Evolutionary conservation across 2,888 invertebrate species (phyloP), one percentile per base, ranked within the genome.

Genomic region (Drosophila formosana): DNA sequence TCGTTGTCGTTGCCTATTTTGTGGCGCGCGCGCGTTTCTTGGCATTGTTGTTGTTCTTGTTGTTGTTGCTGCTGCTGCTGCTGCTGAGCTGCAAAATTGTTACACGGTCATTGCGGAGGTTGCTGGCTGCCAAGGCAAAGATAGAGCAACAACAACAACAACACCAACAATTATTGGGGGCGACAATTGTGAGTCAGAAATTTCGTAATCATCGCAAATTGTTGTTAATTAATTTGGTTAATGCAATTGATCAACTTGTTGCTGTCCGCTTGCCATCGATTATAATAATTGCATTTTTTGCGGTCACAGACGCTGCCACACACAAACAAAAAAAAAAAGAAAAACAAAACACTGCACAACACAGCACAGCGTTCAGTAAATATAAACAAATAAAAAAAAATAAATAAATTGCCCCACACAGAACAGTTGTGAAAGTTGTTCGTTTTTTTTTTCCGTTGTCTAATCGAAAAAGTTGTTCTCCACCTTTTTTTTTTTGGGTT

Each of bases 61-160:
- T 52, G 53, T 6, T 63, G 49, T 0, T 45, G 50, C 37, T 68
- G 65, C 11, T 45, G 45, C 39, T 43, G 49, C 28, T 58, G 57
- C 46, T 70, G 56, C 58, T 75, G 64, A 64, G 71, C 75, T 79
- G 87, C 84, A 73, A 84, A 84, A 84, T 84, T 84, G 89, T 88
- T 87, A 89, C 89, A 84, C 84, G 84, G 84, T 74, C 84, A 84
- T 84, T 88, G 84, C 76, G 89, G 89, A 88, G 87, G 89, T 82
- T 88, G 88, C 75, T 73, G 70, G 69, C 58, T 67, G 56, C 67
- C 85, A 79, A 82, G 82, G 61, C 71, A 69, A 80, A 63, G 68
- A 63, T 78, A 79, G 34, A 56, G 41, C 64, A 50, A 25, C 43
- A 52, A 11, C 26, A 58, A 34, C 60, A 50, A 8, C 53, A 50